These are phyloP conservation scores for Helicoverpa armigera DNA, from an alignment of 1,140 invertebrate species.

Conservation along the genomic window DNA sequence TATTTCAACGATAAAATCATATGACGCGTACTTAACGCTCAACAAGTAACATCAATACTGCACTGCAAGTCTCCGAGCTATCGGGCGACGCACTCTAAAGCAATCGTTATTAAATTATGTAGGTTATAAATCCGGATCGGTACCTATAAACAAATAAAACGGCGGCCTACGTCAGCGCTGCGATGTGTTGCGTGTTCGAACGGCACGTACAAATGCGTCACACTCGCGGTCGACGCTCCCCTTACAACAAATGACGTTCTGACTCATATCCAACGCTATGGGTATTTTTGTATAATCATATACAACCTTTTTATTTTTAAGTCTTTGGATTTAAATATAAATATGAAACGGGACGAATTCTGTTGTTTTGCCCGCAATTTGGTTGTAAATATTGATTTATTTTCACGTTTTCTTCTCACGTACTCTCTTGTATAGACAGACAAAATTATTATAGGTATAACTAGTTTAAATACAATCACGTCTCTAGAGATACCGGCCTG, in stretches of 20 bases:
- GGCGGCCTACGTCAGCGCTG: conserved; percentile 55
- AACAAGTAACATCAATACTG: conserved; percentile 34
- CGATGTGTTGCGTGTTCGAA: conserved; percentile 49
- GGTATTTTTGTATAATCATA: conserved; percentile 45
- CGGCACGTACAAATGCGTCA: conserved; percentile 55
- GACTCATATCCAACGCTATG: conserved; percentile 66
- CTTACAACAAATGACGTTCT: conserved; percentile 73
- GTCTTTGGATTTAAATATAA: not conserved
- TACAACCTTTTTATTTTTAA: conserved; percentile 28
- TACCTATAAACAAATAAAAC: conserved; percentile 50
- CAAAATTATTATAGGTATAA: no score
- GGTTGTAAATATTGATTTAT: no score
- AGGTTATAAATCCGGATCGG: conserved; percentile 51
- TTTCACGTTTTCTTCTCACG: no score
- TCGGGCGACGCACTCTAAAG: conserved; percentile 35
- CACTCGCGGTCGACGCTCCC: conserved; percentile 75
- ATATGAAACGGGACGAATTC: not conserved
- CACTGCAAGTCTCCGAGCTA: not conserved
- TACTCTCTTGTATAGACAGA: no score
- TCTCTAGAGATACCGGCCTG: not conserved
- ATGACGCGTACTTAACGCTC: not conserved
- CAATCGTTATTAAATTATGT: conserved; percentile 48
- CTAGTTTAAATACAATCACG: not conserved
- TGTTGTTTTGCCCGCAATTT: no score
- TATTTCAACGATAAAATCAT: no score